Evolutionary conservation across 2,888 invertebrate genomes (phyloP).

Genomic region (Mimumesa dahlbomi): DNA sequence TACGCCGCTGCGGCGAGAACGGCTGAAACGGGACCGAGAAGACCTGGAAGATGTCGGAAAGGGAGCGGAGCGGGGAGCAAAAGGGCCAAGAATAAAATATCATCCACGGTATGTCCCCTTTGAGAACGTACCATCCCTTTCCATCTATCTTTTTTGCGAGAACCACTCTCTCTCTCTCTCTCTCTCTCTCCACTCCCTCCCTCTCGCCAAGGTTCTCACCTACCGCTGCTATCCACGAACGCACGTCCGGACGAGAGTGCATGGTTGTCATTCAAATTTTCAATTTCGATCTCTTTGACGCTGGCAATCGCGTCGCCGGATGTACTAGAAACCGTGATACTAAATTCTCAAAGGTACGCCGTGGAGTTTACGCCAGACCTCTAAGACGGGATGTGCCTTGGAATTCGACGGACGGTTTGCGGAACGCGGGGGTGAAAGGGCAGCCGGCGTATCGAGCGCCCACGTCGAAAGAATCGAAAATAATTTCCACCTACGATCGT

Average conservation of each 20-base stretch:
- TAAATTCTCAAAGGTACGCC: conserved; percentile 6
- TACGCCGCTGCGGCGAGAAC: conserved; percentile 69
- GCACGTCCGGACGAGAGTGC: conserved; percentile 50
- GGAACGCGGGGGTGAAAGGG: too few species aligned
- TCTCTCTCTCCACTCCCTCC: too few species aligned
- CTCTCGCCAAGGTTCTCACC: conserved; percentile 30
- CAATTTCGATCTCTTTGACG: conserved; percentile 54
- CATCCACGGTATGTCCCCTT: conserved; percentile 74
- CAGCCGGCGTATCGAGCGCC: too few species aligned
- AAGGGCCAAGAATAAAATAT: conserved; percentile 74
- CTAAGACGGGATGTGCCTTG: too few species aligned
- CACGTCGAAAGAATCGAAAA: neutral
- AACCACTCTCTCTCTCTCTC: too few species aligned
- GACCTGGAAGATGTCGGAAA: conserved; percentile 56
- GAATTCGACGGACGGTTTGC: too few species aligned
- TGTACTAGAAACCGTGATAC: neutral
- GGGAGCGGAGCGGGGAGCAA: conserved; percentile 24
- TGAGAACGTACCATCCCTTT: conserved; percentile 65
- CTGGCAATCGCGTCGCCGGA: conserved; percentile 21
- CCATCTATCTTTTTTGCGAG: too few species aligned
- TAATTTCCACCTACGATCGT: too few species aligned
- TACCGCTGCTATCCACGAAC: conserved; percentile 24
- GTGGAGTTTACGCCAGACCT: too few species aligned
- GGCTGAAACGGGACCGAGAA: conserved; percentile 68
- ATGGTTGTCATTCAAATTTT: conserved; percentile 57